Conservation (phyloP, 2,888 invertebrate genomes). For the Eulithis testata region DNA sequence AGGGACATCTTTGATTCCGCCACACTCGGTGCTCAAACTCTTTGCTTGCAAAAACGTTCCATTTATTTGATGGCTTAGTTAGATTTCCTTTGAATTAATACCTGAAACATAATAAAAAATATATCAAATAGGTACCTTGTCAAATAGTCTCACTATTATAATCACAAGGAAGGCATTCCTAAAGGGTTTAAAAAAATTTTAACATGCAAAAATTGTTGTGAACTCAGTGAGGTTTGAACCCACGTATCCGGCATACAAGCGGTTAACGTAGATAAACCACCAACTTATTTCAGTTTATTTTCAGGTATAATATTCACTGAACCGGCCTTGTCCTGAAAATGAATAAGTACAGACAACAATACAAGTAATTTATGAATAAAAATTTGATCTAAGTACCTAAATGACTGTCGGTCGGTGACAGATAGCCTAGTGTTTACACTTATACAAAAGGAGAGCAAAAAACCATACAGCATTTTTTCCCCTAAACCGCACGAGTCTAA, state of each 20-base stretch:
- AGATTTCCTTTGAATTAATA: conserved; percentile 11
- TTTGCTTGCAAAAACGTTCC: conserved; percentile 22
- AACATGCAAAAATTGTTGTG: too few species aligned
- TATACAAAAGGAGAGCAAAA: too few species aligned
- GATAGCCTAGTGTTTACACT: not conserved
- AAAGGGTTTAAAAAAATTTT: too few species aligned
- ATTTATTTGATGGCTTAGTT: conserved; percentile 22
- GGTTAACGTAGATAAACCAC: too few species aligned
- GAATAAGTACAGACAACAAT: not conserved
- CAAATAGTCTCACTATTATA: too few species aligned
- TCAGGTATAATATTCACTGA: conserved; percentile 1
- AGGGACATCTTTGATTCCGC: conserved; percentile 69
- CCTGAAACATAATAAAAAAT: conserved; percentile 29
- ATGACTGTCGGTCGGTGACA: too few species aligned
- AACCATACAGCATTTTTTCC: too few species aligned
- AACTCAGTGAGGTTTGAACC: too few species aligned
- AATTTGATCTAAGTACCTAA: not conserved
- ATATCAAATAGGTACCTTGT: not conserved
- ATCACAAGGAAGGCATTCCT: too few species aligned
- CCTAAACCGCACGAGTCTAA: too few species aligned
- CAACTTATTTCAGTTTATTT: not conserved
- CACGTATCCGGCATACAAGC: too few species aligned
- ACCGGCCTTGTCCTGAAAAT: conserved; percentile 1
- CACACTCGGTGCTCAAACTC: conserved; percentile 43
- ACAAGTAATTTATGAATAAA: not conserved